Percentiles rank a stretch among this genome's conserved stretches.
These are phyloP conservation scores for Chrysolophus pictus DNA, from an alignment of 2,797 vertebrate genomes.

Conservation along the genomic window DNA sequence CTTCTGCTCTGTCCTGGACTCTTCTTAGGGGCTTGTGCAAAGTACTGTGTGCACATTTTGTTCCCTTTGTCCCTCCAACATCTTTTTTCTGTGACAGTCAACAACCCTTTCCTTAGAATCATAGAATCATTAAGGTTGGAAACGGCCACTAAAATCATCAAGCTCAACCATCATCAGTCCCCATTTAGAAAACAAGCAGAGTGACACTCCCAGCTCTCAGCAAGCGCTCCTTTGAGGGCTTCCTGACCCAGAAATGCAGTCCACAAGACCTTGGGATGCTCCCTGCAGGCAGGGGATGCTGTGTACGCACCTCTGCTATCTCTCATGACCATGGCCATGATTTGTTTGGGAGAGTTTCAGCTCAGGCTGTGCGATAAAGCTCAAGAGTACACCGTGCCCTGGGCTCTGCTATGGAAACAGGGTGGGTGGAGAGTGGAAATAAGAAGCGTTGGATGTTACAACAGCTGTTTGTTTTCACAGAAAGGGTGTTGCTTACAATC, in stretches of 20 bases:
- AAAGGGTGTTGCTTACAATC: not conserved
- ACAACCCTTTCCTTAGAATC: not conserved
- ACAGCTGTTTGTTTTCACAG: not conserved
- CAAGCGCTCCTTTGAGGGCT: not conserved
- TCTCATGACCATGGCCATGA: not conserved
- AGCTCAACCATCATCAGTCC: not conserved
- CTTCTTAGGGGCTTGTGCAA: not conserved
- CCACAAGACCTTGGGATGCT: not conserved
- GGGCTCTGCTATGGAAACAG: not conserved
- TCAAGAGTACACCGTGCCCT: fast-evolving
- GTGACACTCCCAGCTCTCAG: not conserved
- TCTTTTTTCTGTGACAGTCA: not conserved
- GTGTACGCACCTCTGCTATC: not conserved
- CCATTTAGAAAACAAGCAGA: not conserved
- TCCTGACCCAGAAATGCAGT: not conserved
- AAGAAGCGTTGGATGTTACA: not conserved
- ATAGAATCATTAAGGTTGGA: too few species aligned
- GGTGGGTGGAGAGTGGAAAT: conserved; percentile 4
- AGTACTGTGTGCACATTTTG: not conserved
- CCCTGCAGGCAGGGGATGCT: not conserved
- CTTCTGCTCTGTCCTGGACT: not conserved
- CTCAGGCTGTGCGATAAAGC: not conserved
- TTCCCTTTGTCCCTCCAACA: not conserved
- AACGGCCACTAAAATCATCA: too few species aligned
- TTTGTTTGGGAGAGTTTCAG: conserved; percentile 2